phyloP scores from a whole-genome alignment of 2,113 vertebrate genomes.

The Irena cyanogastra region DNA sequence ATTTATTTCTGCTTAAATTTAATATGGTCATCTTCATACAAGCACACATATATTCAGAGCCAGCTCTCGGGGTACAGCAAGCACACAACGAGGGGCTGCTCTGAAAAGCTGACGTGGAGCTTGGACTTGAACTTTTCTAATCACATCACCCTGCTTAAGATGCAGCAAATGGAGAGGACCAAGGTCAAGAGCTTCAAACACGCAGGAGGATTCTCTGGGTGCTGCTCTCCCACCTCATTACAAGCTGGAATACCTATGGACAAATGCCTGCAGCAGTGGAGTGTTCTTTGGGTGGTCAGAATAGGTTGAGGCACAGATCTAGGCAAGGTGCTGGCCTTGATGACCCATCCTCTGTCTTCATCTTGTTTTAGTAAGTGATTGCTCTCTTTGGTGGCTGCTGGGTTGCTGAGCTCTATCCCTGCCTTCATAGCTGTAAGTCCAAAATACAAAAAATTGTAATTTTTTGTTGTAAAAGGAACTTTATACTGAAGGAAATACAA shows the following conservation, averaged over 20 bases:
- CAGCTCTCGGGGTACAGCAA: neutral
- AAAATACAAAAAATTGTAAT: neutral
- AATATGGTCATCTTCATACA: constrained; percentile 17
- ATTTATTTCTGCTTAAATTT: constrained; percentile 31
- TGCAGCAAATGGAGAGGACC: neutral
- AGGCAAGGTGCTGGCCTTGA: neutral
- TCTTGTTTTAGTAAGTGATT: neutral
- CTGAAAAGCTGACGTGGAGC: neutral
- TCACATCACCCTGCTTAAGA: neutral
- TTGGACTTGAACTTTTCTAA: neutral
- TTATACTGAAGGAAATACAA: constrained; percentile 31
- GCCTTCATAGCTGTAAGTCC: neutral
- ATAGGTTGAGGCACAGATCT: neutral
- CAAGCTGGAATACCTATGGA: neutral
- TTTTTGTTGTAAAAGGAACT: neutral
- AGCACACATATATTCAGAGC: neutral
- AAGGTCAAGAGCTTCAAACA: neutral
- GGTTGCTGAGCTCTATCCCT: neutral
- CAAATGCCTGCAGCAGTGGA: accelerated
- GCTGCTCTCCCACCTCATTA: neutral
- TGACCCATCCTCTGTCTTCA: neutral
- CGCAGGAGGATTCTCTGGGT: neutral
- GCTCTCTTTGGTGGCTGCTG: neutral
- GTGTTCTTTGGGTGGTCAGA: neutral
- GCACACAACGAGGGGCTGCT: neutral